phyloP scores from a whole-genome alignment of 64 coral and sea anemone genomes.

The Stichodactyla mertensii region DNA sequence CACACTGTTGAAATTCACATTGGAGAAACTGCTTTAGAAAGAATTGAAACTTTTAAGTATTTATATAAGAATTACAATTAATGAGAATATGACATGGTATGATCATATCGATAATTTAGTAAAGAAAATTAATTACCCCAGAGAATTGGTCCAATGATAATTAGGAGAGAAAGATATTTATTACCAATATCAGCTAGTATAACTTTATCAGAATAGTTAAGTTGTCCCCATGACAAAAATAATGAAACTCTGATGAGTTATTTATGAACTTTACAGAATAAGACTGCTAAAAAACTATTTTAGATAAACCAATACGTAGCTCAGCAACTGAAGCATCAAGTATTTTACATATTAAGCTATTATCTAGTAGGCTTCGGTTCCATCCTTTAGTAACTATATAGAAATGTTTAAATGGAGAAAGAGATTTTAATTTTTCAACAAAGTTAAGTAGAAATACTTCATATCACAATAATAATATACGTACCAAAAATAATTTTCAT shows the following conservation, averaged over 20 bases:
- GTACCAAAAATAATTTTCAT: too few species aligned
- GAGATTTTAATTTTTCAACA: too few species aligned
- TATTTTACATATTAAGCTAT: not conserved
- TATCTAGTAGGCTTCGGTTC: too few species aligned
- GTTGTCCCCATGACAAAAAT: slow-evolving; percentile 10
- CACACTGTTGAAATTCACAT: not conserved
- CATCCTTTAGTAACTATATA: too few species aligned
- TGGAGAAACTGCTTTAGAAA: not conserved
- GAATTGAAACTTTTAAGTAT: not conserved
- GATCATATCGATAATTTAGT: not conserved
- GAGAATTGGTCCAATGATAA: not conserved
- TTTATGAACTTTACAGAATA: slow-evolving; percentile 16
- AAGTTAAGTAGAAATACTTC: too few species aligned
- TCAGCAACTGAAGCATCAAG: slow-evolving; percentile 1
- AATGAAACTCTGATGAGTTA: slow-evolving; percentile 5
- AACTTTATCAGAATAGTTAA: not conserved
- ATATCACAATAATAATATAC: too few species aligned
- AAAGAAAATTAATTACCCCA: slow-evolving; percentile 10
- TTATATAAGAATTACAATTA: not conserved
- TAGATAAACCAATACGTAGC: slow-evolving; percentile 12
- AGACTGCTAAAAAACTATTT: slow-evolving; percentile 11
- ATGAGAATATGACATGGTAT: not conserved
- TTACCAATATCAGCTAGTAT: not conserved
- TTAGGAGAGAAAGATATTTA: not conserved
- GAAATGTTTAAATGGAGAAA: too few species aligned